A percentile compares a stretch with the other conserved stretches of the same genome.
phyloP scores from a whole-genome alignment of 2,888 invertebrate species.

The Tachina grossa region DNA sequence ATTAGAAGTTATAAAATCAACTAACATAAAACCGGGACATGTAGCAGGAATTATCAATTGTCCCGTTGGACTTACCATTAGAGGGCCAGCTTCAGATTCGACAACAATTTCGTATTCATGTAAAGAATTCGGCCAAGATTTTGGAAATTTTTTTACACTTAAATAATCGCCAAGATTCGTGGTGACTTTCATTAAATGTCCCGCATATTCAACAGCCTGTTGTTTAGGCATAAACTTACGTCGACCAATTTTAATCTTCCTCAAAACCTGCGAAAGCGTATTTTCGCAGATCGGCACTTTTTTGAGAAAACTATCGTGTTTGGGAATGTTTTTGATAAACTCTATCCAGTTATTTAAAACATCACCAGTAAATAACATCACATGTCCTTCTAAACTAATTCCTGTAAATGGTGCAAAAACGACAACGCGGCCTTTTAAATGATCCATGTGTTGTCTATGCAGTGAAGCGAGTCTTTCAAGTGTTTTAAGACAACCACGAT shows the following conservation, averaged over 20 bases:
- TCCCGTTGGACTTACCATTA: conserved; percentile 96
- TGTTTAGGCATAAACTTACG: conserved; percentile 96
- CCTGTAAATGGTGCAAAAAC: conserved; percentile 96
- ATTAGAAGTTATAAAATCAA: conserved; percentile 91
- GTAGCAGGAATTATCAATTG: conserved; percentile 96
- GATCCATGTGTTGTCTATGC: conserved; percentile 88
- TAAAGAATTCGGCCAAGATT: conserved; percentile 88
- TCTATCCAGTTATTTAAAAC: conserved; percentile 97
- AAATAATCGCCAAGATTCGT: conserved; percentile 92
- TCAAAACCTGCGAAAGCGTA: conserved; percentile 91
- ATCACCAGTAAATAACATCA: conserved; percentile 95
- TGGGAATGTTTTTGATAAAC: conserved; percentile 90
- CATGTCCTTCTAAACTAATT: conserved; percentile 94
- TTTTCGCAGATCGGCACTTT: conserved; percentile 93
- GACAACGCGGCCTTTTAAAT: conserved; percentile 89
- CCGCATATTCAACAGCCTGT: conserved; percentile 93
- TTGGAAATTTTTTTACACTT: conserved; percentile 87
- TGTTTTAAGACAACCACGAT: conserved; percentile 94
- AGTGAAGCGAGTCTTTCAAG: conserved; percentile 90
- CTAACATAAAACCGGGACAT: conserved; percentile 92
- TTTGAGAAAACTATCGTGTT: conserved; percentile 88
- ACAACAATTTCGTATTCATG: conserved; percentile 84
- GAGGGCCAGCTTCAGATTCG: conserved; percentile 93
- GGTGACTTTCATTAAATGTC: conserved; percentile 91
- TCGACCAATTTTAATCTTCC: conserved; percentile 92